Evolutionary conservation across 2,113 vertebrate genomes (phyloP), one percentile per base, ranked within the genome.

Genomic region (Myotis brandtii): DNA sequence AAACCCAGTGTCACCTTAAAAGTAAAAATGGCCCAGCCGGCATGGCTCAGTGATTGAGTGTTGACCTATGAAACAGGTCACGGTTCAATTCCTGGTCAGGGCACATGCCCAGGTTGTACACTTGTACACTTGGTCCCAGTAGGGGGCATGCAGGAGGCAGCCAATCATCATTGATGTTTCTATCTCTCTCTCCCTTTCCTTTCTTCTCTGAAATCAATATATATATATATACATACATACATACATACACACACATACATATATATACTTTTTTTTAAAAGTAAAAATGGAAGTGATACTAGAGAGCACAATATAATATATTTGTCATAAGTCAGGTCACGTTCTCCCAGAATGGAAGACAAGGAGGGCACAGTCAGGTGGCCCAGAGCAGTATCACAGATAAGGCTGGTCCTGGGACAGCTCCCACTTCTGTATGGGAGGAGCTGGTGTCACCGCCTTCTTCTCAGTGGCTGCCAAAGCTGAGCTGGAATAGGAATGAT

Each of bases 371-470:
- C 1, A 0, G 14, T 14, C 0, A 1, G 1, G 64, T 21, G 8
- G 18, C 72, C 21, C 34, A 0, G 9, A 5, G 16, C 4, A 21
- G 40, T 9, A 86, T 99, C 98, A 99, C 96, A 99, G 98, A 79
- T 99, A 99, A 0, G 99, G 99, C 97, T 99, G 97, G n/a, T 99
- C 99, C 67, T 96, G 98, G 13, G 99, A 99, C 43, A 99, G 97
- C 8, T 98, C 93, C 89, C 99, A 99, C 25, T 97, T 98, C 95
- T 95, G 98, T 6, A 98, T 90, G 0, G 86, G 75, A 25, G 97
- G 46, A 13, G 99, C 99, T 0, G 99, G 99, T 0, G 98, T 98
- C 96, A 99, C 99, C 0, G 99, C 98, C n/a, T 50, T 97, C 97
- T 99, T 99, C 52, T 95, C 97, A 0, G 93, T 37, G 48, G 96